Conservation (phyloP, 1,140 invertebrate genomes). For the Dendrolimus kikuchii region DNA sequence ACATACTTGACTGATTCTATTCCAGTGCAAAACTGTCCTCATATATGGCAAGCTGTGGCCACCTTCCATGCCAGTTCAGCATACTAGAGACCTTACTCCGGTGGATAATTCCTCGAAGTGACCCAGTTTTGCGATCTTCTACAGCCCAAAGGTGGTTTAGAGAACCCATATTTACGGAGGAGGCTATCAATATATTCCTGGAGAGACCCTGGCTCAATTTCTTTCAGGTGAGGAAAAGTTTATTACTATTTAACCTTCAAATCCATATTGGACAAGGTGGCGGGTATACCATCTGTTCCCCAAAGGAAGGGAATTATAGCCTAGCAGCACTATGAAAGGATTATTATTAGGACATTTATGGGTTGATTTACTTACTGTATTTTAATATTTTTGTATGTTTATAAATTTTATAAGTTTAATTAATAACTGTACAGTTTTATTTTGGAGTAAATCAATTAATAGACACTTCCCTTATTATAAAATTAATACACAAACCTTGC, state of each 20-base stretch:
- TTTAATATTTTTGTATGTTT: too few relatives aligned
- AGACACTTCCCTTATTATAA: too few relatives aligned
- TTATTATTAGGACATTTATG: too few relatives aligned
- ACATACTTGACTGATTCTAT: too few relatives aligned
- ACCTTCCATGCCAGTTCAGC: slow-evolving; percentile 31
- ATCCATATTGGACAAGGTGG: background rate
- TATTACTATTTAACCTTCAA: background rate
- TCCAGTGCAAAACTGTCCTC: slow-evolving; percentile 3
- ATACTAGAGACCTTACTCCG: slow-evolving; percentile 40
- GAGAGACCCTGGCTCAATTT: slow-evolving; percentile 36
- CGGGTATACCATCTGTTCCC: too few relatives aligned
- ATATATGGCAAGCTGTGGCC: slow-evolving; percentile 22
- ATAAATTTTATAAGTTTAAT: too few relatives aligned
- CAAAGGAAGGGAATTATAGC: too few relatives aligned
- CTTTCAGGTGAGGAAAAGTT: slow-evolving; percentile 29
- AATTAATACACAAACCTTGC: too few relatives aligned
- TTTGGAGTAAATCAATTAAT: too few relatives aligned
- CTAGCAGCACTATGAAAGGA: too few relatives aligned
- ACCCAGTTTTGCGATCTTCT: slow-evolving; percentile 14
- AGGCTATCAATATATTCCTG: slow-evolving; percentile 32
- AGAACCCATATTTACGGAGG: slow-evolving; percentile 6
- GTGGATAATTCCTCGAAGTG: slow-evolving; percentile 36
- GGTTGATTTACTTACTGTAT: too few relatives aligned
- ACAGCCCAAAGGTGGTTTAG: slow-evolving; percentile 40
- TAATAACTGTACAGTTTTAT: too few relatives aligned